Evolutionary conservation across 2,113 vertebrate genomes (phyloP).

Genomic region (Nothobranchius furzeri): DNA sequence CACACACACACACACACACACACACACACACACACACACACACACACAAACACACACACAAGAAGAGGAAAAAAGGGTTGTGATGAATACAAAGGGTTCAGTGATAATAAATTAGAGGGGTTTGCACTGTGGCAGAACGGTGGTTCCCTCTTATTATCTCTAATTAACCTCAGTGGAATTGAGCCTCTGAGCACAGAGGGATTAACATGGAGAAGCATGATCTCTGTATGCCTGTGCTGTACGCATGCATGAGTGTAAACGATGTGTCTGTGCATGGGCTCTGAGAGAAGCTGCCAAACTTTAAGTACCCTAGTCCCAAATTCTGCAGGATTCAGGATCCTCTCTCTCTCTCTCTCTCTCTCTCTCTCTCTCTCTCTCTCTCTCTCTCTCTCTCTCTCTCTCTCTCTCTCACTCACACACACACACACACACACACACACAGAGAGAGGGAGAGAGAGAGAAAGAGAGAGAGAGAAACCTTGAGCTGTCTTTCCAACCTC

Average conservation of each 20-base stretch:
- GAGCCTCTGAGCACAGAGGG: conserved; percentile 51
- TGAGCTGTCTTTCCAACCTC: neutral
- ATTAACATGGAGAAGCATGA: conserved; percentile 48
- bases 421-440: too few species aligned
- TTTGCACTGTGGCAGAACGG: conserved; percentile 68
- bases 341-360: too few species aligned
- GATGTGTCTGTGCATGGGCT: neutral
- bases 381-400: too few species aligned
- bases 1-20: conserved; percentile 14
- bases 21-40: conserved; percentile 5
- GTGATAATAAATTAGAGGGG: conserved; percentile 66
- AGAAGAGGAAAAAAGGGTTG: conserved; percentile 14
- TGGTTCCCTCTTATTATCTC: conserved; percentile 73
- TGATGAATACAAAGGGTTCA: conserved; percentile 55
- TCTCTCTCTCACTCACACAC: neutral
- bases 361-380: too few species aligned
- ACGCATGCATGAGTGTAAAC: conserved; percentile 11
- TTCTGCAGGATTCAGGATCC: conserved; percentile 1
- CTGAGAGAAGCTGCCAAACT: neutral
- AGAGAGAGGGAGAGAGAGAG: too few species aligned
- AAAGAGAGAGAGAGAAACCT: neutral
- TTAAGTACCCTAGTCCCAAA: conserved; percentile 7
- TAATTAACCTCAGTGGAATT: conserved; percentile 80
- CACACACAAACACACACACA: neutral
- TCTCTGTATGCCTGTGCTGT: conserved; percentile 21